Evolutionary conservation across 2,797 vertebrate genomes (phyloP).

Genomic region (Pangasius larnaudii): DNA sequence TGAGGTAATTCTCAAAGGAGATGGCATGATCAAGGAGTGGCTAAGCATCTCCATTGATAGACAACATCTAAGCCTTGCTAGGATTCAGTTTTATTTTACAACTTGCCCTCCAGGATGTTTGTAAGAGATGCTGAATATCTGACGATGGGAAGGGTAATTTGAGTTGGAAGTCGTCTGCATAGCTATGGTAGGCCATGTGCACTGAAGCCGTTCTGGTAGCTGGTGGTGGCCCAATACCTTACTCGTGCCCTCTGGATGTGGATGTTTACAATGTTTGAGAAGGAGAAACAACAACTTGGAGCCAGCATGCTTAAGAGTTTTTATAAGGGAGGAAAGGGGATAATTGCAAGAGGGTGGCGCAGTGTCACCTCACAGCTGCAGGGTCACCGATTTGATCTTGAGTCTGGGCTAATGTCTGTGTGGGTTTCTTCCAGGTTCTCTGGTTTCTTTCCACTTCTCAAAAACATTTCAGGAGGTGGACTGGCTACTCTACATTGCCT

Average conservation of each 20-base stretch:
- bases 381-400: neutral
- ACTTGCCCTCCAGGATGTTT: neutral
- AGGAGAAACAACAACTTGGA: neutral
- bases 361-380: too few relatives aligned
- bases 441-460: neutral
- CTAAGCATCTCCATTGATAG: neutral
- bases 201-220: too few relatives aligned
- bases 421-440: neutral
- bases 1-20: neutral
- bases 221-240: too few relatives aligned
- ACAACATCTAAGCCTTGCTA: neutral
- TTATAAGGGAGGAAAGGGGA: neutral
- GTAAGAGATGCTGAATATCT: neutral
- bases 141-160: neutral
- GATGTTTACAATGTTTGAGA: neutral
- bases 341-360: neutral
- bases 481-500: neutral
- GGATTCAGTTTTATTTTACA: neutral
- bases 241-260: too few relatives aligned
- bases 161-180: neutral
- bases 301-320: neutral
- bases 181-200: neutral
- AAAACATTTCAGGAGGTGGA: neutral
- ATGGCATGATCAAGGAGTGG: neutral
- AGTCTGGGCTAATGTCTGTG: neutral